Evolutionary conservation across 2,113 vertebrate species (phyloP).

Genomic region (Ophiodon elongatus): DNA sequence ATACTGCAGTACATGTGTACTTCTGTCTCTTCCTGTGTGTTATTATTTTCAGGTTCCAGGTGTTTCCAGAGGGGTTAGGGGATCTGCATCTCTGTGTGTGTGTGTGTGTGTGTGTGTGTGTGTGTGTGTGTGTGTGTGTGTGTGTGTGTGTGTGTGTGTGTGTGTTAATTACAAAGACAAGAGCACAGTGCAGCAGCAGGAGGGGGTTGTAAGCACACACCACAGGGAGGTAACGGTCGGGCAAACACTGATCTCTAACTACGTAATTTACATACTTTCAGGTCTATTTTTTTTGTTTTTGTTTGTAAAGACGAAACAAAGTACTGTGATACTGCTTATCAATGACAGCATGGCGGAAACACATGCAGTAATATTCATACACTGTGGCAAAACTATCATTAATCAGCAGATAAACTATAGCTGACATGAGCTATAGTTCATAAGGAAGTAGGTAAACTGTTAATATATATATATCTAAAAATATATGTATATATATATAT

Average conservation of each 20-base stretch:
- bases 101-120: neutral
- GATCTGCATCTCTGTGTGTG: neutral
- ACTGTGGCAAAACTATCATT: no score
- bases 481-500: no score
- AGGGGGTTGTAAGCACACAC: constrained; percentile 53
- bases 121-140: constrained; percentile 9
- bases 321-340: neutral
- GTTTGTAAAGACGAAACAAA: neutral
- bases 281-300: neutral
- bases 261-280: constrained; percentile 5
- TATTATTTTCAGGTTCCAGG: neutral
- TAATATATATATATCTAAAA: neutral
- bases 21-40: neutral
- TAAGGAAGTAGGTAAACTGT: neutral
- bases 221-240: no score
- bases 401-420: neutral
- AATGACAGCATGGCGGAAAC: neutral
- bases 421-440: neutral
- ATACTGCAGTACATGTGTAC: neutral
- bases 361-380: neutral
- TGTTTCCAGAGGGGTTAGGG: neutral
- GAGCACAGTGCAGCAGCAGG: constrained; percentile 31
- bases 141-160: constrained; percentile 10
- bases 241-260: constrained; percentile 3
- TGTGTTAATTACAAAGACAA: constrained; percentile 35